phyloP scores from a whole-genome alignment of 1,140 invertebrate species.

The Schlechtendalia chinensis region DNA sequence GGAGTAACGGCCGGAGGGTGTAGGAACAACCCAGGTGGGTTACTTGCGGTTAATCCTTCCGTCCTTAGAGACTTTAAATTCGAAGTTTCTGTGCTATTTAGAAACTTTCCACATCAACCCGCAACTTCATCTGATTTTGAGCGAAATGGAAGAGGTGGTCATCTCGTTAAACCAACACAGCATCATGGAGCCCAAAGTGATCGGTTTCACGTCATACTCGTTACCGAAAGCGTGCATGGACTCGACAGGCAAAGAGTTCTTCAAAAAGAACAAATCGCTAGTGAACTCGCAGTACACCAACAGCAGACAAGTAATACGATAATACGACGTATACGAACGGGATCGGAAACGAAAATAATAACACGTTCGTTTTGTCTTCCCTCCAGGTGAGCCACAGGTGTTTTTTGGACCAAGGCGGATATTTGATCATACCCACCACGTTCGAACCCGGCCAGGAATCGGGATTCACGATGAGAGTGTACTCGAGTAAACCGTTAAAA shows the following conservation, averaged over 20 bases:
- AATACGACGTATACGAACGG: background rate
- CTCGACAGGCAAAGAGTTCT: slow-evolving; percentile 71
- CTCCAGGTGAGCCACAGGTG: slow-evolving; percentile 65
- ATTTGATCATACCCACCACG: slow-evolving; percentile 84
- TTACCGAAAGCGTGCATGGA: slow-evolving; percentile 70
- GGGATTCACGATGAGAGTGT: slow-evolving; percentile 78
- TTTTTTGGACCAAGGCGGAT: slow-evolving; percentile 77
- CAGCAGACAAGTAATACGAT: slow-evolving; percentile 74
- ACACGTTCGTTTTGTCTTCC: no score
- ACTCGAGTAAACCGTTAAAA: slow-evolving; percentile 77
- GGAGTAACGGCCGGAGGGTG: slow-evolving; percentile 89
- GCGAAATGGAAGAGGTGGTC: slow-evolving; percentile 80
- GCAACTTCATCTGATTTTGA: slow-evolving; percentile 77
- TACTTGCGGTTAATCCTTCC: no score
- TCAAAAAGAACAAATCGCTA: slow-evolving; percentile 83
- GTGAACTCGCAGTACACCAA: slow-evolving; percentile 91
- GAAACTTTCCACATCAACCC: slow-evolving; percentile 94
- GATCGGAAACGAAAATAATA: no score
- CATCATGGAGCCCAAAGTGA: slow-evolving; percentile 87
- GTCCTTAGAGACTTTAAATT: no score
- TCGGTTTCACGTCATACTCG: slow-evolving; percentile 87
- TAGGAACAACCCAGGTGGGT: slow-evolving; percentile 76
- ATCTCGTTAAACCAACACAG: slow-evolving; percentile 87
- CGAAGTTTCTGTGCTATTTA: no score
- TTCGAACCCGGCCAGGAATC: slow-evolving; percentile 89